These are phyloP conservation scores for Nothocercus julius DNA, from an alignment of 2,113 vertebrate species.

Conservation along the genomic window DNA sequence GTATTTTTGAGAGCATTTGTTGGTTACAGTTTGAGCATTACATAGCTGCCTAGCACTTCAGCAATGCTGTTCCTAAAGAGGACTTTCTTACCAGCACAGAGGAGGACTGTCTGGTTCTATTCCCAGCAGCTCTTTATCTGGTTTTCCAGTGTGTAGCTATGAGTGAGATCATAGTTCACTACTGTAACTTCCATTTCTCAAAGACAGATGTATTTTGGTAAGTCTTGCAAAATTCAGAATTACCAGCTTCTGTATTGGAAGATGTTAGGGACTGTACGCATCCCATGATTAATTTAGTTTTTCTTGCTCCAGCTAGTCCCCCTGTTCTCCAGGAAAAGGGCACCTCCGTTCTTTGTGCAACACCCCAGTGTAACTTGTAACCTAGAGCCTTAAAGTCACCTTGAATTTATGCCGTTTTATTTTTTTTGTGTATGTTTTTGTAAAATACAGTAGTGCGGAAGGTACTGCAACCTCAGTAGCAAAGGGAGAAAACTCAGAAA, in stretches of 20 bases:
- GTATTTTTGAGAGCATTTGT: background rate
- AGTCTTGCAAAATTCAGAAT: background rate
- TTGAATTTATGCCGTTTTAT: background rate
- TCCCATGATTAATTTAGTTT: background rate
- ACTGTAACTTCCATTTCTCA: background rate
- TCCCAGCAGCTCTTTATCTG: background rate
- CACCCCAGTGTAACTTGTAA: background rate
- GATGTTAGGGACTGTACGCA: background rate
- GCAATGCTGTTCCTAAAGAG: constrained; percentile 1
- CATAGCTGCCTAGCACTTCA: constrained; percentile 23
- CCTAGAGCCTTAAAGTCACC: background rate
- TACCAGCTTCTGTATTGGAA: background rate
- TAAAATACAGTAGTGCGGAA: background rate
- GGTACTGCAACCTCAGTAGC: background rate
- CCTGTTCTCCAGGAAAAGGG: background rate
- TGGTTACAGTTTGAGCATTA: constrained; percentile 8
- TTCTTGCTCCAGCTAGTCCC: background rate
- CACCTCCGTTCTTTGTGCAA: background rate
- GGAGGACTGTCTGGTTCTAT: background rate
- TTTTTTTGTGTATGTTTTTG: background rate
- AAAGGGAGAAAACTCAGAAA: background rate
- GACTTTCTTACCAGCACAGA: background rate
- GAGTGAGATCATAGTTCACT: background rate
- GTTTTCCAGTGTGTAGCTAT: background rate
- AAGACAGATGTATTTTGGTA: constrained; percentile 4